Percentiles rank a stretch among this genome's conserved stretches.
phyloP scores from a whole-genome alignment of 2,113 vertebrate species.

The Brachypteracias leptosomus region DNA sequence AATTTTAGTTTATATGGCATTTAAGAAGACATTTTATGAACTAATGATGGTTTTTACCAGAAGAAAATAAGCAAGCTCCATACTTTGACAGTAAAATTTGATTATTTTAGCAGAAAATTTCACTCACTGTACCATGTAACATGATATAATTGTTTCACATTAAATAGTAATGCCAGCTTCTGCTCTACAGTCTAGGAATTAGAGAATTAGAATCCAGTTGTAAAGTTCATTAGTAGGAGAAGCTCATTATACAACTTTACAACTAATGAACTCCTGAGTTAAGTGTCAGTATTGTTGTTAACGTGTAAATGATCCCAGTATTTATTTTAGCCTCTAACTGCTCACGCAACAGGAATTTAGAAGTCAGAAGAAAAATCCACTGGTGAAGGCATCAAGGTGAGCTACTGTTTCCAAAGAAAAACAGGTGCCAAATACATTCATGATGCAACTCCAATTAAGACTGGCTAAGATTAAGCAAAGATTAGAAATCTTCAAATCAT shows the following conservation, averaged over 20 bases:
- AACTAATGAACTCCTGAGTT: neutral
- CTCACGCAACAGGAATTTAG: neutral
- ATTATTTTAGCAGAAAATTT: constrained; percentile 36
- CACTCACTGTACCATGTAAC: neutral
- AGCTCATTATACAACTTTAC: too few relatives aligned
- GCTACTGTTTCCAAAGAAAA: neutral
- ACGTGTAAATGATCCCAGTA: neutral
- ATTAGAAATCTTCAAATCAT: neutral
- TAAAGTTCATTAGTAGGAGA: too few relatives aligned
- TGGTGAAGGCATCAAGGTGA: constrained; percentile 4
- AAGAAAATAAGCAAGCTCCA: constrained; percentile 3
- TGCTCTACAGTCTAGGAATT: neutral
- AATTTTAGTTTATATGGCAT: neutral
- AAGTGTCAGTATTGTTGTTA: neutral
- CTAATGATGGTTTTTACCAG: constrained; percentile 20
- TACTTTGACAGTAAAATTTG: constrained; percentile 27
- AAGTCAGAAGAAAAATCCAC: neutral
- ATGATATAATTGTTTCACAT: neutral
- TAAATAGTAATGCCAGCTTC: constrained; percentile 3
- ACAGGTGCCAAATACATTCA: neutral
- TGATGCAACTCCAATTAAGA: neutral
- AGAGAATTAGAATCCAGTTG: neutral
- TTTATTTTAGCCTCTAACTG: neutral
- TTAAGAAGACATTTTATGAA: constrained; percentile 20
- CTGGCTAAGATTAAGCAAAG: neutral